Conservation (phyloP, 2,888 invertebrate genomes). For the Ectemnius cavifrons region DNA sequence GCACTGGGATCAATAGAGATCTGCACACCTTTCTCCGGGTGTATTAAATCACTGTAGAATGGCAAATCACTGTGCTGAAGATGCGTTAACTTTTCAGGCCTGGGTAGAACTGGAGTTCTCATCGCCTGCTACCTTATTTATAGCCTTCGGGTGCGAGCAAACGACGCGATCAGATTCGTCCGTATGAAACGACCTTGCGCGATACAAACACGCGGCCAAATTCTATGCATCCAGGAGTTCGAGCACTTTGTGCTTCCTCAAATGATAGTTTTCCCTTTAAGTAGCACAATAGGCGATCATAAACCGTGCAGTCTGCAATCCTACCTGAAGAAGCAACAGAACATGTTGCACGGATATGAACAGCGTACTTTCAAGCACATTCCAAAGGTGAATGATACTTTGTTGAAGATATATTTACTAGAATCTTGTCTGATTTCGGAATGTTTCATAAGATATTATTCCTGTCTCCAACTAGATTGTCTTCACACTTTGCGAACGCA, state of each 20-base stretch:
- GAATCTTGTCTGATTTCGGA: neutral
- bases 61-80: constrained; percentile 1
- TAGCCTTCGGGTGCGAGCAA: constrained; percentile 86
- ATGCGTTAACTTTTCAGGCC: constrained; percentile 78
- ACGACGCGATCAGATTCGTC: constrained; percentile 89
- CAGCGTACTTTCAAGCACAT: constrained; percentile 86
- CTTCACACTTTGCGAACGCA: constrained; percentile 88
- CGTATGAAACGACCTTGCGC: constrained; percentile 87
- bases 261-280: constrained; percentile 86
- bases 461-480: constrained; percentile 81
- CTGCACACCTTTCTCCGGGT: neutral
- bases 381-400: constrained; percentile 84
- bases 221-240: constrained; percentile 89
- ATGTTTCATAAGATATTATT: too few species aligned
- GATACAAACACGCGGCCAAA: constrained; percentile 91
- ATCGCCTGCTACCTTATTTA: constrained; percentile 93
- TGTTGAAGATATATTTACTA: neutral
- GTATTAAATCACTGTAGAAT: neutral
- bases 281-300: constrained; percentile 78
- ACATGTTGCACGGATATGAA: constrained; percentile 88
- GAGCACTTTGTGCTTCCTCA: constrained; percentile 89
- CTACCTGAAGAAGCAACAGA: constrained; percentile 85
- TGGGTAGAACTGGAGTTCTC: constrained; percentile 91
- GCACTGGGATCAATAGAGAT: constrained; percentile 31
- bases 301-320: constrained; percentile 81